Conservation (phyloP, 2,113 vertebrate genomes). For the Saguinus midas region DNA sequence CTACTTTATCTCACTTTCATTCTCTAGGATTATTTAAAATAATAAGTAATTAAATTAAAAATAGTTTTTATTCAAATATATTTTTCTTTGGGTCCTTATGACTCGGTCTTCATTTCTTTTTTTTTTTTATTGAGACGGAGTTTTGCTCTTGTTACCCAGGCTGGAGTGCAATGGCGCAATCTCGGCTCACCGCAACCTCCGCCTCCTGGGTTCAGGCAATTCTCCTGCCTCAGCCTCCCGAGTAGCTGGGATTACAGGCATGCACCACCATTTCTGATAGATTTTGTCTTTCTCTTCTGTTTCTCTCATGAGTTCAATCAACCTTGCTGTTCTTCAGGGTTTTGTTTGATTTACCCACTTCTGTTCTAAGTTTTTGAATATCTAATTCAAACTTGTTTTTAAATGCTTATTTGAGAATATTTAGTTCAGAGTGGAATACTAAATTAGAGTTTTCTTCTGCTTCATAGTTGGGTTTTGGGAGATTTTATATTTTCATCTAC, state of each 20-base stretch:
- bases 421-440: not conserved
- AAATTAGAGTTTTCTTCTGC: not conserved
- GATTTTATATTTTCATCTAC: not conserved
- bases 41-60: not conserved
- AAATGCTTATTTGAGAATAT: not conserved
- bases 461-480: not conserved
- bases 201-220: too few species aligned
- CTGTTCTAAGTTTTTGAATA: not conserved
- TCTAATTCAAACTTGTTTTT: not conserved
- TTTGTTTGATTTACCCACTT: not conserved
- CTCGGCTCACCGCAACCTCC: too few species aligned
- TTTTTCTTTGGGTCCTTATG: not conserved
- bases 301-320: not conserved
- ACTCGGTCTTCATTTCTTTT: not conserved
- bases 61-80: not conserved
- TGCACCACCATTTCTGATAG: not conserved
- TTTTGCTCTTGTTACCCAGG: too few species aligned
- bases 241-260: too few species aligned
- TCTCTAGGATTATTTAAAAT: not conserved
- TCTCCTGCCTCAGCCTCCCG: too few species aligned
- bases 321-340: not conserved
- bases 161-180: too few species aligned
- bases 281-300: not conserved
- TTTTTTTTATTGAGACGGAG: too few species aligned
- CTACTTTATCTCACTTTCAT: not conserved